Evolutionary conservation across 1,140 invertebrate genomes (phyloP).

Genomic region (Trichomalopsis sarcophagae): DNA sequence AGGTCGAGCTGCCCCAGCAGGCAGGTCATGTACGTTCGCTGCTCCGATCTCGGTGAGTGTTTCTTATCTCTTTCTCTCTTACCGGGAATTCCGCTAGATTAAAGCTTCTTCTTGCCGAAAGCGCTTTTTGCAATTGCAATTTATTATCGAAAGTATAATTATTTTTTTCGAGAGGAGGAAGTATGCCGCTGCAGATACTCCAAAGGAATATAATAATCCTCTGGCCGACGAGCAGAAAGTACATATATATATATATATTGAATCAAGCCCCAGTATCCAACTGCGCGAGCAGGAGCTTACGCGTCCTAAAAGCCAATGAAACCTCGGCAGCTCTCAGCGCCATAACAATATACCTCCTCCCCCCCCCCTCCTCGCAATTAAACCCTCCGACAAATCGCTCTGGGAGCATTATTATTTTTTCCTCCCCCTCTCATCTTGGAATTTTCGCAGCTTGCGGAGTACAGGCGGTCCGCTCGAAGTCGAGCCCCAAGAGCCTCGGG

Average conservation of each 20-base stretch:
- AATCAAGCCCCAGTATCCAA: no score
- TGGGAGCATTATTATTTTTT: not conserved
- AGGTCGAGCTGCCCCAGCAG: conserved; percentile 84
- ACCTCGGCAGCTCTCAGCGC: not conserved
- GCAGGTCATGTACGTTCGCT: conserved; percentile 87
- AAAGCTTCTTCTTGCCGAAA: not conserved
- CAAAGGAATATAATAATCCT: not conserved
- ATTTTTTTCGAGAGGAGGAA: no score
- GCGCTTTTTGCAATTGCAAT: no score
- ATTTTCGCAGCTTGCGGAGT: conserved; percentile 83
- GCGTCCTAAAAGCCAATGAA: not conserved
- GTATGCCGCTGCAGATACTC: not conserved
- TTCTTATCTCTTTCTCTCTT: not conserved
- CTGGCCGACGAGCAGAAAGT: not conserved
- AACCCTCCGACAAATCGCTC: not conserved
- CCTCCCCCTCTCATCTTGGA: not conserved
- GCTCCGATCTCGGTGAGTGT: conserved; percentile 83
- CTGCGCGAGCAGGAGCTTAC: no score
- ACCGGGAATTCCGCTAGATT: not conserved
- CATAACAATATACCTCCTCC: not conserved
- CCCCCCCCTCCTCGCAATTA: not conserved
- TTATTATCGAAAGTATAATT: no score
- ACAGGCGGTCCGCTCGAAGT: conserved; percentile 76
- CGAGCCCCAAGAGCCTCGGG: conserved; percentile 72
- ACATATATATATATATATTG: no score